Evolutionary conservation across 2,113 vertebrate species (phyloP).

Genomic region (Notothenia rossii): DNA sequence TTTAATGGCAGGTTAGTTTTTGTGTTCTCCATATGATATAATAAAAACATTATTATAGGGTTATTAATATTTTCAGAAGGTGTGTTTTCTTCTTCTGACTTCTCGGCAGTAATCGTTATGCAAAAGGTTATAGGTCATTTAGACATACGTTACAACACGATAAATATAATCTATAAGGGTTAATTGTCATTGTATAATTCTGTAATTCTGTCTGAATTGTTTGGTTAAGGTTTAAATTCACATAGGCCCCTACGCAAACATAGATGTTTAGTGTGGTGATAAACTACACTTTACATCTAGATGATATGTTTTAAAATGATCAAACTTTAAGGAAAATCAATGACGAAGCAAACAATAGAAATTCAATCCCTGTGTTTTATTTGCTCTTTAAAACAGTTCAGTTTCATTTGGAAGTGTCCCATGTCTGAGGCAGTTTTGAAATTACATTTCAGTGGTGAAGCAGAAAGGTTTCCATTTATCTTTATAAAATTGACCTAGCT

Average conservation of each 20-base stretch:
- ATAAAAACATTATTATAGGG: not conserved
- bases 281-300: not conserved
- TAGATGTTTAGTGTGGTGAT: not conserved
- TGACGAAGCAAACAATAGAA: slow-evolving; percentile 28
- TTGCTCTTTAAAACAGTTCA: slow-evolving; percentile 54
- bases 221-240: not conserved
- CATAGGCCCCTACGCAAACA: not conserved
- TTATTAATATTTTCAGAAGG: not conserved
- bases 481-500: slow-evolving; percentile 6
- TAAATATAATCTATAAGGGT: not conserved
- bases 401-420: slow-evolving; percentile 43
- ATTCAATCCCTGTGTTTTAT: slow-evolving; percentile 63
- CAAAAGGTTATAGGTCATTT: not conserved
- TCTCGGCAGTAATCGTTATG: not conserved
- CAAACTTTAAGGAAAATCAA: not conserved
- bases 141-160: not conserved
- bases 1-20: not conserved
- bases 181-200: not conserved
- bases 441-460: slow-evolving; percentile 39
- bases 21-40: not conserved
- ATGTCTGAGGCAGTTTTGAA: slow-evolving; percentile 53
- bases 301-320: not conserved
- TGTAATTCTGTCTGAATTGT: too few relatives aligned
- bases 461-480: slow-evolving; percentile 2
- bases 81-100: not conserved